Conservation (phyloP, 35 echinoderm and acorn worm genomes). For the Diadema setosum region DNA sequence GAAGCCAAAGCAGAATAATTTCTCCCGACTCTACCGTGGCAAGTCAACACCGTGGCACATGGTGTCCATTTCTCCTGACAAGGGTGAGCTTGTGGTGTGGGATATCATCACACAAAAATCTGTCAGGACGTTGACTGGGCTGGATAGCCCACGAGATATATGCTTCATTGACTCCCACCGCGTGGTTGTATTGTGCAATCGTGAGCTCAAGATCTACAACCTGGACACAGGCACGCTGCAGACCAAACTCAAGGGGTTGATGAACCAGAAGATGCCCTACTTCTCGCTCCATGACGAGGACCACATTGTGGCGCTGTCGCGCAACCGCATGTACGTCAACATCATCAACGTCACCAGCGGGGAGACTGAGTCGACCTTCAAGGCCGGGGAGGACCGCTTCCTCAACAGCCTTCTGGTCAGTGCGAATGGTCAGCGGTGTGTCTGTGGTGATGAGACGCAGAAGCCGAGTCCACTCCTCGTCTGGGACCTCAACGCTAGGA, state of each 20-base stretch:
- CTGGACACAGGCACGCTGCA: slow-evolving; percentile 77
- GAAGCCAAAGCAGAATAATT: background rate
- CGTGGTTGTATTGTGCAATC: slow-evolving; percentile 83
- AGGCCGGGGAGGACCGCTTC: slow-evolving; percentile 92
- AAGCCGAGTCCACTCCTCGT: slow-evolving; percentile 94
- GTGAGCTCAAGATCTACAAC: slow-evolving; percentile 93
- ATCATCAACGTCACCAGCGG: slow-evolving; percentile 85
- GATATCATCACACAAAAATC: slow-evolving; percentile 60
- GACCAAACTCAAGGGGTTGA: slow-evolving; percentile 87
- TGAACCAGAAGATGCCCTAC: slow-evolving; percentile 92
- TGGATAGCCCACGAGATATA: slow-evolving; percentile 73
- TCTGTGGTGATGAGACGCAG: slow-evolving; percentile 96
- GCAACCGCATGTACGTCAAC: slow-evolving; percentile 98
- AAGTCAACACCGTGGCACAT: slow-evolving; percentile 61
- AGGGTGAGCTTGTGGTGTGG: slow-evolving; percentile 74
- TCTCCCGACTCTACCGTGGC: slow-evolving; percentile 63
- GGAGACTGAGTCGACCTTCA: slow-evolving; percentile 80
- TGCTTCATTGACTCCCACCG: slow-evolving; percentile 78
- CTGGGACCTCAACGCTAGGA: slow-evolving; percentile 87
- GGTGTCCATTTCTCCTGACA: slow-evolving; percentile 71
- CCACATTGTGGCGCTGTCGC: slow-evolving; percentile 87
- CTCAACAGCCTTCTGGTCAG: slow-evolving; percentile 96
- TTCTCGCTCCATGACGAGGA: slow-evolving; percentile 79
- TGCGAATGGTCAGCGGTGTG: slow-evolving; percentile 87
- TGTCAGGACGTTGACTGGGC: slow-evolving; percentile 71